These are phyloP conservation scores for western clawed frog (Xenopus tropicalis) DNA, from an alignment of 2,113 vertebrate species.

Conservation along the genomic window UCB_Xtro_10.0 CM004447.2:136268001-136268500, in stretches of 20 bases:
- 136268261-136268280: conserved; percentile 25
- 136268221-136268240: conserved; percentile 36
- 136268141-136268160: conserved; percentile 27
- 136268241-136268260: conserved; percentile 43
- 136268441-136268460: background rate
- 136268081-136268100: no score
- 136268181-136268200: conserved; percentile 34
- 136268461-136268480: no score
- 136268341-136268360: conserved; percentile 45
- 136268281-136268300: conserved; percentile 36
- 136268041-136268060: no score
- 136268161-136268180: conserved; percentile 22
- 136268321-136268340: conserved; percentile 42
- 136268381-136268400: conserved; percentile 38
- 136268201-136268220: conserved; percentile 34
- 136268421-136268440: conserved; percentile 11
- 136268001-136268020: no score
- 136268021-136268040: no score
- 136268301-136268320: conserved; percentile 43
- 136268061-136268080: no score
- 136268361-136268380: conserved; percentile 36
- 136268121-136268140: conserved; percentile 16
- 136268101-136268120: background rate
- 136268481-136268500: no score
- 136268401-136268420: conserved; percentile 29